A percentile compares a stretch with the other conserved stretches of the same genome.
Evolutionary conservation across 2,113 vertebrate genomes (phyloP).

Genomic region (Rousettus leschenaultii): DNA sequence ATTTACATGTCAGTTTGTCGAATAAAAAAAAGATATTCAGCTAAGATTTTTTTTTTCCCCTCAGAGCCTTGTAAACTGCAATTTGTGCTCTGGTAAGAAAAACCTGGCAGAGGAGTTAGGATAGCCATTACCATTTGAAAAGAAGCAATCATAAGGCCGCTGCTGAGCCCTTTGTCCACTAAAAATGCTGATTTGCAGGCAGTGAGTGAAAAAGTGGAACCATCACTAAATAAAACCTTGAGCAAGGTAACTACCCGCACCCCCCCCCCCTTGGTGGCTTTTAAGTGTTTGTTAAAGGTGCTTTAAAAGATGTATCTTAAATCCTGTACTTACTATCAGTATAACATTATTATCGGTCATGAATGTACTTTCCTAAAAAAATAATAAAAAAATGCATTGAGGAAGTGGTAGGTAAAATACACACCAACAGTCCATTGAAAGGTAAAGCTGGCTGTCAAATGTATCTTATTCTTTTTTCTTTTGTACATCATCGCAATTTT

Average conservation of each 20-base stretch:
- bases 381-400: slow-evolving; percentile 68
- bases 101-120: slow-evolving; percentile 95
- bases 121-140: slow-evolving; percentile 99
- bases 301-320: slow-evolving; percentile 78
- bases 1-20: slow-evolving; percentile 99
- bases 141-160: slow-evolving; percentile 98
- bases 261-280: slow-evolving; percentile 72
- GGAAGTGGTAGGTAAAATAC: slow-evolving; percentile 73
- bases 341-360: slow-evolving; percentile 80
- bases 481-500: slow-evolving; percentile 73
- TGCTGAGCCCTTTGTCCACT: slow-evolving; percentile 98
- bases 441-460: slow-evolving; percentile 76
- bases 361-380: slow-evolving; percentile 78
- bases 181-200: slow-evolving; percentile 93
- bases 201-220: slow-evolving; percentile 88
- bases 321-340: slow-evolving; percentile 83
- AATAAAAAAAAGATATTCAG: slow-evolving; percentile 95
- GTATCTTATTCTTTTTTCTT: slow-evolving; percentile 70
- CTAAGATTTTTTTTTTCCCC: slow-evolving; percentile 88
- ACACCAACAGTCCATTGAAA: slow-evolving; percentile 74
- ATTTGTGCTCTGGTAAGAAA: slow-evolving; percentile 97
- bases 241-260: slow-evolving; percentile 84
- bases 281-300: slow-evolving; percentile 81
- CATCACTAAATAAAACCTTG: slow-evolving; percentile 86
- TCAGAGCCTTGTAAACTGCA: slow-evolving; percentile 98